These are phyloP conservation scores for Chesias legatella DNA, from an alignment of 2,888 invertebrate species.

Conservation along the genomic window DNA sequence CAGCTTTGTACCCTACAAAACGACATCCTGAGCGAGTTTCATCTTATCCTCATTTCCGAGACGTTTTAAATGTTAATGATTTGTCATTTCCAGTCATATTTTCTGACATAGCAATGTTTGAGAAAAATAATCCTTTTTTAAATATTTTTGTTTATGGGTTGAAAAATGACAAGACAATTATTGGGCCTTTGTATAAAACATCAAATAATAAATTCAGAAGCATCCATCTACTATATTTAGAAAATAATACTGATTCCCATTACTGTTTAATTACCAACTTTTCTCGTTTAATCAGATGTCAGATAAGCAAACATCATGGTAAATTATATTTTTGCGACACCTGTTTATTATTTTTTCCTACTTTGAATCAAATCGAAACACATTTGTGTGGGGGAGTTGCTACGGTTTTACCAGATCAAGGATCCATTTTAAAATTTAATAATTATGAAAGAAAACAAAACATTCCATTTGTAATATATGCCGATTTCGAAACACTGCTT, in stretches of 20 bases:
- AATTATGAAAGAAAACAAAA: background rate
- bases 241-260: background rate
- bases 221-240: background rate
- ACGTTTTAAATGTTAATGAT: too few relatives aligned
- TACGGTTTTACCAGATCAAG: slow-evolving; percentile 3
- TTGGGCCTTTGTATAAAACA: too few relatives aligned
- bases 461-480: background rate
- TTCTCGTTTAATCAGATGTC: background rate
- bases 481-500: slow-evolving; percentile 4
- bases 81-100: too few relatives aligned
- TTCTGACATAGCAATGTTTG: too few relatives aligned
- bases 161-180: too few relatives aligned
- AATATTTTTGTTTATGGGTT: too few relatives aligned
- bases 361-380: background rate
- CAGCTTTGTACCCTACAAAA: too few relatives aligned
- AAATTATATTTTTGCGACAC: slow-evolving; percentile 3
- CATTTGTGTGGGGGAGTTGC: background rate
- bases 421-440: slow-evolving; percentile 1
- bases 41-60: too few relatives aligned
- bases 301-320: slow-evolving; percentile 2
- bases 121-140: too few relatives aligned
- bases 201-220: too few relatives aligned
- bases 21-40: too few relatives aligned
- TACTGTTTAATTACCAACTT: slow-evolving; percentile 2
- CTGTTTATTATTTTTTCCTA: slow-evolving; percentile 4